A percentile compares a stretch with the other conserved stretches of the same genome.
phyloP scores from a whole-genome alignment of 2,797 vertebrate species.

The Cuniculus paca region DNA sequence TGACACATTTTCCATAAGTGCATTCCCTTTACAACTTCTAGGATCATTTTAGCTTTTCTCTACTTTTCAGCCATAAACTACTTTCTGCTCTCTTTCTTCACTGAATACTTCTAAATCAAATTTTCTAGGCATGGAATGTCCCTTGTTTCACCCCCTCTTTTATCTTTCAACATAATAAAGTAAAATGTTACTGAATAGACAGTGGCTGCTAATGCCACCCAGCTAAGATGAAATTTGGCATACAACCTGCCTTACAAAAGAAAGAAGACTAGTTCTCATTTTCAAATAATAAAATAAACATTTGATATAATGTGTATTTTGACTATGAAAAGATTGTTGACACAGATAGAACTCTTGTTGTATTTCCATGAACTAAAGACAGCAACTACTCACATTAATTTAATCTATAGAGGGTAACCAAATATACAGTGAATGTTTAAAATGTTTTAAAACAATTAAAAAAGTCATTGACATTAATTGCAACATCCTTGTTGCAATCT shows the following conservation, averaged over 20 bases:
- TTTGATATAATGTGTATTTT: background rate
- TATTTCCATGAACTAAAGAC: background rate
- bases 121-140: background rate
- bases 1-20: background rate
- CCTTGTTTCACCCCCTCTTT: background rate
- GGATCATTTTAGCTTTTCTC: background rate
- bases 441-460: background rate
- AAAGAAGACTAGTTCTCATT: background rate
- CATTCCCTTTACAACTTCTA: background rate
- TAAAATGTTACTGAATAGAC: background rate
- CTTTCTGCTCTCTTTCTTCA: background rate
- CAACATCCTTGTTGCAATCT: background rate
- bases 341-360: background rate
- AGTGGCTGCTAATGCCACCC: background rate
- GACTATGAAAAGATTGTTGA: background rate
- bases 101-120: background rate
- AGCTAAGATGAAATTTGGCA: background rate
- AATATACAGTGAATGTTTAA: background rate
- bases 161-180: background rate
- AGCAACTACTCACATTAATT: background rate
- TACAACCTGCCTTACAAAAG: background rate
- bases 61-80: background rate
- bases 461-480: background rate
- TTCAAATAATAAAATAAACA: slow-evolving; percentile 34
- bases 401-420: background rate